Evolutionary conservation across 2,888 invertebrate species (phyloP).

Genomic region (Schizotus pectinicornis): DNA sequence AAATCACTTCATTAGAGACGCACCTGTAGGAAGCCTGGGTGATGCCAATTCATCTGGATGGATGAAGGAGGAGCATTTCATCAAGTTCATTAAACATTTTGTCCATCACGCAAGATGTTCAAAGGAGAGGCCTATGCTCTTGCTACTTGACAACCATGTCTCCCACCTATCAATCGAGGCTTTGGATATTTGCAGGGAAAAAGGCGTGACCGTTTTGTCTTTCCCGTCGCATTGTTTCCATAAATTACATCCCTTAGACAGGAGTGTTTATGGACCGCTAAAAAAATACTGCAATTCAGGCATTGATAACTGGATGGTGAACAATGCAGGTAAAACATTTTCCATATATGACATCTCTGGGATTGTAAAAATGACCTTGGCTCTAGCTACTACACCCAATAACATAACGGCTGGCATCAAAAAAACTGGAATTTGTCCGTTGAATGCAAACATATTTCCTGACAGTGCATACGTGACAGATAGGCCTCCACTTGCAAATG

Average conservation of each 20-base stretch:
- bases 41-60: constrained; percentile 38
- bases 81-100: constrained; percentile 33
- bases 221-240: constrained; percentile 33
- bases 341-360: constrained; percentile 27
- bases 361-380: constrained; percentile 8
- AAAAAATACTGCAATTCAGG: constrained; percentile 28
- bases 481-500: neutral
- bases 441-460: neutral
- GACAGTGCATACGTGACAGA: neutral
- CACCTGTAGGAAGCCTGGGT: constrained; percentile 31
- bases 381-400: constrained; percentile 1
- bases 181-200: constrained; percentile 26
- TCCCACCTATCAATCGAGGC: constrained; percentile 25
- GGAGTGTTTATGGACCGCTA: constrained; percentile 25
- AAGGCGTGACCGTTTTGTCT: constrained; percentile 23
- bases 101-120: constrained; percentile 24
- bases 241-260: constrained; percentile 22
- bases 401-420: constrained; percentile 5
- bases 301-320: constrained; percentile 23
- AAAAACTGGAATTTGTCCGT: neutral
- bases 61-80: constrained; percentile 36
- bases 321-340: constrained; percentile 16
- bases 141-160: constrained; percentile 32
- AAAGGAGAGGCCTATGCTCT: constrained; percentile 24
- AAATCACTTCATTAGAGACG: constrained; percentile 29